Base-by-base conservation (phyloP, 1,140 invertebrate species). In the Coptotermes formosanus region DNA sequence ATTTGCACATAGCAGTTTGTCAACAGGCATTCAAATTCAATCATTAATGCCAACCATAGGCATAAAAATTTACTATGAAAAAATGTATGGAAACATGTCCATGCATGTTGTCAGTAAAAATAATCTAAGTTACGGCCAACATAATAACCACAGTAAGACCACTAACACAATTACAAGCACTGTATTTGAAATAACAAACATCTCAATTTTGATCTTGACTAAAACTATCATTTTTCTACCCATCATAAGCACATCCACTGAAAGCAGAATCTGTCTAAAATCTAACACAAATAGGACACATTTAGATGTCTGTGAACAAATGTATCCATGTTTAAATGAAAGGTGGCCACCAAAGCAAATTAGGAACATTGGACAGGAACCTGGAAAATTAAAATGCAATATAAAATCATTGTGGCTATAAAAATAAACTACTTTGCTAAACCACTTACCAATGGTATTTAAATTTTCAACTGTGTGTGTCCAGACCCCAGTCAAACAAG, bases 371-470 rank as follows among this genome's bases (percentile, higher is more conserved):
- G 30, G 30, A 38, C 44, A 87, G 6, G 82, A 55, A 86, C 59
- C 84, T 52, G 44, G 30, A 82, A 88, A 85, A 85, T 38, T 52
- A 82, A 88, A 45, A 59, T 82, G 59, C 82, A 84, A 87, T 23
- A 44, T 44, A n/a, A 82, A 82, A 84, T 64, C 83, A 82, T 43
- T 69, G 38, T 81, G n/a, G 4, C 52, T n/a, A 75, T 75, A 16
- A 75, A 30, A 30, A 30, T 38, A 9, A 1, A 75, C 7, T 16
- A 8, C 25, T 30, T n/a, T 30, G 30, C 64, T 30, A 75, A 75
- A 55, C 19, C 52, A 85, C 69, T 87, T 88, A 89, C 89, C 89
- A 89, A 44, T 86, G 87, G 85, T 89, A 89, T 82, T 88, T 88
- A 82, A 89, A 89, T 19, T 69, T 87, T 88, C 88, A 89, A 86